Base-by-base conservation (phyloP, 2,797 vertebrate species). In the Coreius guichenoti region DNA sequence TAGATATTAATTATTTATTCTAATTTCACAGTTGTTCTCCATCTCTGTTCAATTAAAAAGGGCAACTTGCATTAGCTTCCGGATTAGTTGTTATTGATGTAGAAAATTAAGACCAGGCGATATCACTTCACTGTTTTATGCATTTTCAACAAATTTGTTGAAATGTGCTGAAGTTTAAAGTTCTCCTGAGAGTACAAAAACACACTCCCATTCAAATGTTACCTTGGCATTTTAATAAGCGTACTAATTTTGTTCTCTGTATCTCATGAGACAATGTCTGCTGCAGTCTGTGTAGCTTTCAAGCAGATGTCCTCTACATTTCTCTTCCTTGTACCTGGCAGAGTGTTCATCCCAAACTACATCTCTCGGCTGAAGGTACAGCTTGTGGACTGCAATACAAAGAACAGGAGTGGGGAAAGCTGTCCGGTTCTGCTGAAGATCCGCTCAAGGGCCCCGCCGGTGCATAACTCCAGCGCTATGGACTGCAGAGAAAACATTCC, bases 261-360 rank as follows among this genome's bases (percentile, higher is more conserved):
- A 16, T 36, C 19, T 75, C 36, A 75, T 75, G 33, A 65, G 43
- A 33, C 61, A 31, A 39, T 75, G 65, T 78, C 36, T 9, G 29
- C 43, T 47, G 43, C n/a, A 45, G 67, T 72, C 47, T 73, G 36
- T 21, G 31, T 43, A 8, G 69, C 45, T 80, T 85, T 70, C 23
- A 39, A 58, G 51, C 74, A 26, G 51, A 58, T 77, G 51, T 51
- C 63, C 45, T 68, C 63, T 33, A 16, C 45, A 68, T 51, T 72
- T 81, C 45, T 74, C 67, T 80, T n/a, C 2, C 51, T 85, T 74
- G 56, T 74, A 49, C 68, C 29, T 39, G 80, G 81, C 94, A 99
- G 98, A 96, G 97, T 99, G 86, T 99, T 99, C 87, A 95, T 99
- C 88, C 98, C 98, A 90, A 99, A 97, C 92, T 98, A 98, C 92